Conservation (phyloP, 1,140 invertebrate species). For the Halyomorpha halys region DNA sequence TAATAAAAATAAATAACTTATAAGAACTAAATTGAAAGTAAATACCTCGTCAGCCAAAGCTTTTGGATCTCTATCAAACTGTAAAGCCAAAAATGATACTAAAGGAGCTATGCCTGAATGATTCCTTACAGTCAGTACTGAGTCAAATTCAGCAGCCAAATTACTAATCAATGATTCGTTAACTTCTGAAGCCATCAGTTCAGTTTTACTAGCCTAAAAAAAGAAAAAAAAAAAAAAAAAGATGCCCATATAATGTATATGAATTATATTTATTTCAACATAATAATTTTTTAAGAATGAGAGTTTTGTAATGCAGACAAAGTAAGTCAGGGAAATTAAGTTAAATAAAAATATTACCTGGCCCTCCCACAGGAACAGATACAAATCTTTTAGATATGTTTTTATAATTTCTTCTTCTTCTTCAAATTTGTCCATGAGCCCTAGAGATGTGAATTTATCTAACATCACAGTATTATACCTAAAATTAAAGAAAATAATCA, state of each 20-base stretch:
- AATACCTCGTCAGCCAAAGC: no score
- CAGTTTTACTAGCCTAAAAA: no score
- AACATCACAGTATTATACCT: constrained; percentile 10
- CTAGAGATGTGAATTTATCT: not conserved
- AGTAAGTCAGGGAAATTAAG: not conserved
- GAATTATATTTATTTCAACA: not conserved
- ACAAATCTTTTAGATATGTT: constrained; percentile 12
- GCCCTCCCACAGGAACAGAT: constrained; percentile 4
- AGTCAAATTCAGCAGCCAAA: no score
- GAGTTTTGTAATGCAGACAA: not conserved
- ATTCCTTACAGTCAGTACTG: no score
- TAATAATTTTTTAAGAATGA: not conserved
- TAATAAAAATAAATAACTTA: no score
- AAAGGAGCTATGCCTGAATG: no score
- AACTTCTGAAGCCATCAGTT: no score
- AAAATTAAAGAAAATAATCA: not conserved
- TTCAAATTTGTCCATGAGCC: not conserved
- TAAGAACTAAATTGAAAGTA: no score
- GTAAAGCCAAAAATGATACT: no score
- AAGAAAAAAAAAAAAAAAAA: no score
- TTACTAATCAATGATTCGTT: no score
- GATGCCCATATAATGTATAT: not conserved
- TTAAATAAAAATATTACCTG: constrained; percentile 1
- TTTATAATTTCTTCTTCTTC: constrained; percentile 7
- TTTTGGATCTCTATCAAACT: no score